Base-by-base conservation (phyloP, 1,140 invertebrate genomes). In the Periplaneta americana region DNA sequence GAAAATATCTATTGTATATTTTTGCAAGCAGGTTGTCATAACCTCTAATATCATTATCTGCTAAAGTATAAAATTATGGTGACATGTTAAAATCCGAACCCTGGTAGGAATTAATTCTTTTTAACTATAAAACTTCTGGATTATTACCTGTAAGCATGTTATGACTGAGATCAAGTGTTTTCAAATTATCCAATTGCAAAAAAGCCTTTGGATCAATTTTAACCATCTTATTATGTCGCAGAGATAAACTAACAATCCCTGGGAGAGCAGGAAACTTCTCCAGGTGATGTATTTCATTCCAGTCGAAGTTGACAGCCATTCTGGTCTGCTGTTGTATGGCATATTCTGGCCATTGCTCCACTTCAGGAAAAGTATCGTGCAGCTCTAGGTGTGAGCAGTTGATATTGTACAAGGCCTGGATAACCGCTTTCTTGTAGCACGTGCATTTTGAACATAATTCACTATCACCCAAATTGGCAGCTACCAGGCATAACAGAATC, bases 181-280 rank as follows among this genome's bases (percentile, higher is more conserved):
- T 80, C 33, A 80, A 37, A n/a, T 80, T 80, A 8, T 80, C 48
- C 79, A 80, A 48, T 28, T 80, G 10, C 17, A 48, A n/a, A 48
- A 80, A 80, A 31, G 79, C 79, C 22, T 17, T 74, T n/a, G 31
- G n/a, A 32, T 17, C 31, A 35, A 80, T 80, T 37, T 37, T 32
- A 34, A 13, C 15, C n/a, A 80, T 39, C 2, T 48, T 48, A 31
- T 80, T 80, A 34, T 80, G 57, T 13, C 32, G 28, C 1, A 80
- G 13, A 48, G 33, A 80, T 11, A 80, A 18, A 34, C 36, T 36
- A n/a, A 36, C 35, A 36, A 77, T 77, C 33, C 33, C 35, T 36
- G 33, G 33, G 18, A 77, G 22, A 34, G 28, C 11, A 31, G 75
- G 75, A 13, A 77, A 77, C n/a, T 33, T 33, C 22, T 66, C 9